A percentile compares a stretch with the other conserved stretches of the same genome.
phyloP scores from a whole-genome alignment of 1,140 invertebrate species.

The Proales similis region DNA sequence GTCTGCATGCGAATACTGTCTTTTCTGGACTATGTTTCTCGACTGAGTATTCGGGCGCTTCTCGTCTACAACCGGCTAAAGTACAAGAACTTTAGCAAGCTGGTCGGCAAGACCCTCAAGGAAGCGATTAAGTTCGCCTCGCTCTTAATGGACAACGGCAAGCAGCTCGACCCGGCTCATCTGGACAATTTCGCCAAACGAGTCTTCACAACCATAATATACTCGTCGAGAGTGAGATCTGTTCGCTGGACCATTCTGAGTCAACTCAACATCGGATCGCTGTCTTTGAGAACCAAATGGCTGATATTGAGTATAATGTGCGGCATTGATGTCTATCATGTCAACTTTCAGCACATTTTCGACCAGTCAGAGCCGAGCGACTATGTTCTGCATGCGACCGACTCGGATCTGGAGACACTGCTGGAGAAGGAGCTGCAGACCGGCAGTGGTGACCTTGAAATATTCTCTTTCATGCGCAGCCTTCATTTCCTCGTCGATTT shows the following conservation, averaged over 20 bases:
- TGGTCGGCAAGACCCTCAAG: slow-evolving; percentile 26
- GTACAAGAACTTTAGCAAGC: slow-evolving; percentile 32
- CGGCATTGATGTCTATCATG: slow-evolving; percentile 32
- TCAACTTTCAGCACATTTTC: slow-evolving; percentile 27
- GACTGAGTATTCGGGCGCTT: slow-evolving; percentile 27
- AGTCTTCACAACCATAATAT: slow-evolving; percentile 29
- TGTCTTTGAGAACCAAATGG: slow-evolving; percentile 27
- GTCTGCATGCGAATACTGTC: slow-evolving; percentile 31
- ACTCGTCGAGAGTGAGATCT: background rate
- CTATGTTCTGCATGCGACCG: slow-evolving; percentile 6
- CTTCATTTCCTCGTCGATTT: slow-evolving; percentile 34
- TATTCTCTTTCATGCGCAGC: slow-evolving; percentile 14
- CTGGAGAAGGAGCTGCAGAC: slow-evolving; percentile 17
- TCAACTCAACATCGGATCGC: slow-evolving; percentile 22
- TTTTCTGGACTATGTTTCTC: slow-evolving; percentile 21
- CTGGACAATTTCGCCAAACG: slow-evolving; percentile 28
- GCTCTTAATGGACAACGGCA: background rate
- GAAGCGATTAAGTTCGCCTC: slow-evolving; percentile 29
- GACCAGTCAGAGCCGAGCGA: slow-evolving; percentile 10
- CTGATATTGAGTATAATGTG: slow-evolving; percentile 32
- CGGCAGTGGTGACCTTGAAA: slow-evolving; percentile 5
- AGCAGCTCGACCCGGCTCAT: slow-evolving; percentile 6
- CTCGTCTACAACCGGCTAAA: slow-evolving; percentile 20
- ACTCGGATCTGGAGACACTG: slow-evolving; percentile 15
- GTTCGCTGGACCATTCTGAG: slow-evolving; percentile 28